These are phyloP conservation scores for Ctenosaura bakeri DNA, from an alignment of 2,797 vertebrate species.

Conservation along the genomic window DNA sequence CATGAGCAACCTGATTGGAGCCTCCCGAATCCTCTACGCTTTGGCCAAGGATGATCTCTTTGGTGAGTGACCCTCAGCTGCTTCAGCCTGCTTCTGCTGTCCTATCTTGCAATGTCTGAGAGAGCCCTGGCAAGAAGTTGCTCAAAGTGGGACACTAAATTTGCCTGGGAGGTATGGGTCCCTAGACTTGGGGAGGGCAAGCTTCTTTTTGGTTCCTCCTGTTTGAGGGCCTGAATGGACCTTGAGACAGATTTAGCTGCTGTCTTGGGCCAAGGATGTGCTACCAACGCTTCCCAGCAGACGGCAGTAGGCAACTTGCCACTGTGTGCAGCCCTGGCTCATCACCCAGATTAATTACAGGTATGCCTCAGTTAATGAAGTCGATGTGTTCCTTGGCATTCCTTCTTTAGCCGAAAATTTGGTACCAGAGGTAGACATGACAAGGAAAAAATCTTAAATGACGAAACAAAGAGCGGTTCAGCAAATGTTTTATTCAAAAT, in stretches of 20 bases:
- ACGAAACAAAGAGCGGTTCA: too few relatives aligned
- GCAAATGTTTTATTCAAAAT: too few relatives aligned
- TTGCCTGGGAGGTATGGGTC: not conserved
- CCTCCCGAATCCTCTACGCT: slow-evolving; percentile 91
- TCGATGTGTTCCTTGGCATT: too few relatives aligned
- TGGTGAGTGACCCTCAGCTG: slow-evolving; percentile 78
- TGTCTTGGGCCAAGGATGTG: not conserved
- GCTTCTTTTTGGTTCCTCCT: not conserved
- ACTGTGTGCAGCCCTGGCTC: not conserved
- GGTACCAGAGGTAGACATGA: too few relatives aligned
- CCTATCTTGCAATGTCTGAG: not conserved
- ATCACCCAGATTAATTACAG: too few relatives aligned
- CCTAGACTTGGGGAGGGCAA: too few relatives aligned
- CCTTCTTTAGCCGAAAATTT: too few relatives aligned
- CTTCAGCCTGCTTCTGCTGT: not conserved
- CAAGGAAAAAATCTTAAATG: too few relatives aligned
- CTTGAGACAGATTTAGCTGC: not conserved
- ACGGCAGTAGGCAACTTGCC: not conserved
- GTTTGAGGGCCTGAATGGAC: not conserved
- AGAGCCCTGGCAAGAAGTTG: too few relatives aligned
- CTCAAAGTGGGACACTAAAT: not conserved
- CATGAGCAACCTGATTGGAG: slow-evolving; percentile 93
- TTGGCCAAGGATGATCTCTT: slow-evolving; percentile 90
- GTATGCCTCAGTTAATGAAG: too few relatives aligned
- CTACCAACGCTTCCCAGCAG: not conserved